Base-by-base conservation (phyloP, 2,888 invertebrate genomes). In the Pandemis heparana region DNA sequence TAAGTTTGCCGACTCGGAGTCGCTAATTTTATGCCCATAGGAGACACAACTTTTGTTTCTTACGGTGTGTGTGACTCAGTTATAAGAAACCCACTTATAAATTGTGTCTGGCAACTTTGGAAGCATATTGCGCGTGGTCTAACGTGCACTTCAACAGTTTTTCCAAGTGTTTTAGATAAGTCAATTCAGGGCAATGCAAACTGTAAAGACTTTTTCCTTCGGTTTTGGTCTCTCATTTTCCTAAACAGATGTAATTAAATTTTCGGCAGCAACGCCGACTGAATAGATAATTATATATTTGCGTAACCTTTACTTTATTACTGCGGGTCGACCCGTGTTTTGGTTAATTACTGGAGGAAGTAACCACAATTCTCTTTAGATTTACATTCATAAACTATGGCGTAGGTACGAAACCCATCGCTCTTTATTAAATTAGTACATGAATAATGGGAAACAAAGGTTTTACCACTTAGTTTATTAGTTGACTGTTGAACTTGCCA, bases 271-370 rank as follows among this genome's bases (percentile, higher is more conserved):
- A 41, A 65, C 69, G 64, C 60, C 39, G 69, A 60, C 73, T 69
- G 73, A 74, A 74, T 73, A 68, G 48, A 41, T 59, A 64, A 69
- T 69, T 60, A 39, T 43, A 70, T 65, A 74, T 73, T 68, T 73
- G 32, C 63, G 23, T 41, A 74, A 74, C 73, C 60, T 74, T 69
- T 74, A 74, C 64, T 73, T 73, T 73, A 63, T 63, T 63, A 46
- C 39, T 43, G 18, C 38, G 18, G 48, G 48, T 69, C 60, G 69
- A 65, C 69, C 73, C 64, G 16, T 43, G 73, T 67, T 72, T 39
- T 23, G 61, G 67, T 74, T 69, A 69, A 69, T 74, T 74, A 70
- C 69, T 32, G 16, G 39, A 60, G 69, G 64, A 72, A 70, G 69
- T 64, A 69, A 32, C 73, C 69, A 41, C 16, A 69, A 68, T 61